A percentile compares a stretch with the other conserved stretches of the same genome.
phyloP scores from a whole-genome alignment of 2,797 vertebrate genomes.

The Bradypus variegatus region DNA sequence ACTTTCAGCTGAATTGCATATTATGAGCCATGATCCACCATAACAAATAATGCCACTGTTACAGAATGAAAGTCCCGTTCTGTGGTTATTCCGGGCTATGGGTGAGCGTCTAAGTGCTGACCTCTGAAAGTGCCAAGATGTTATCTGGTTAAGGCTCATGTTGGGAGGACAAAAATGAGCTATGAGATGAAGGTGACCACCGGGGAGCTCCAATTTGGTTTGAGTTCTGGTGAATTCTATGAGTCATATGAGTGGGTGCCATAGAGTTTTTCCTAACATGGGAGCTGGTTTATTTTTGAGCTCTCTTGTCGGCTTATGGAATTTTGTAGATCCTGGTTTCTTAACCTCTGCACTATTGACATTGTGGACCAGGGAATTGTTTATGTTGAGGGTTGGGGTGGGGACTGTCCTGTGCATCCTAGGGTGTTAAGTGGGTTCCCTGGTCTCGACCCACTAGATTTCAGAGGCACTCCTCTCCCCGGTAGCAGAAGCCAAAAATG shows the following conservation, averaged over 20 bases:
- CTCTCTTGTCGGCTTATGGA: neutral
- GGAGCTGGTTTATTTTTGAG: neutral
- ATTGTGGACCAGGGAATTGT: neutral
- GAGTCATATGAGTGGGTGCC: slow-evolving; percentile 32
- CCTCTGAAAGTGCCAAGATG: slow-evolving; percentile 66
- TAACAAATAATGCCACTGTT: slow-evolving; percentile 65
- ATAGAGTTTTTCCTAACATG: slow-evolving; percentile 15
- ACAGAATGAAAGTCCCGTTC: slow-evolving; percentile 69
- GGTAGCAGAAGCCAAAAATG: neutral
- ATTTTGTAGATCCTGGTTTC: neutral
- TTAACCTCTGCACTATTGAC: neutral
- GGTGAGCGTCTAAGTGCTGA: slow-evolving; percentile 64
- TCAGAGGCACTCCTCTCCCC: neutral
- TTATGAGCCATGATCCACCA: slow-evolving; percentile 65
- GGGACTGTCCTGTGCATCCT: neutral
- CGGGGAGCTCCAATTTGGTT: slow-evolving; percentile 40
- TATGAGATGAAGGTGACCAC: slow-evolving; percentile 46
- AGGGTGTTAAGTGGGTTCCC: neutral
- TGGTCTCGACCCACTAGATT: neutral
- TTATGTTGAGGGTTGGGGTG: neutral
- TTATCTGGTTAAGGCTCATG: slow-evolving; percentile 40
- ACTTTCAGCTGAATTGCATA: slow-evolving; percentile 70
- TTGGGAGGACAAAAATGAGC: slow-evolving; percentile 52
- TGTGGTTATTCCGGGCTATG: slow-evolving; percentile 68
- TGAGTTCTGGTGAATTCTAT: slow-evolving; percentile 52